phyloP scores from a whole-genome alignment of 2,888 invertebrate genomes.

The Acanthosoma haemorrhoidale region DNA sequence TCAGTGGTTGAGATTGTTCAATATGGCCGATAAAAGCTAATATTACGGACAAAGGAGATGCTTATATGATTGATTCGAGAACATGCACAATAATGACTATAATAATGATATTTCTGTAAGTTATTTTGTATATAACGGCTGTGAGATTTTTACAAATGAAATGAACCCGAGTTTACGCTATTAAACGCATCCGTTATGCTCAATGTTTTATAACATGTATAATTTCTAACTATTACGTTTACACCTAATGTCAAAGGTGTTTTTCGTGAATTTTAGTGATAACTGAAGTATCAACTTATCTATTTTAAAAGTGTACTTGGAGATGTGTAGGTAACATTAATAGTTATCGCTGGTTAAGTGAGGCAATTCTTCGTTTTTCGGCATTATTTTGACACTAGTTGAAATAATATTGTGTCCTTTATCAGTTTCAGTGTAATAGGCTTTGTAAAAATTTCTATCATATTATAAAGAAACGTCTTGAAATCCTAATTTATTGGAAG shows the following conservation, averaged over 20 bases:
- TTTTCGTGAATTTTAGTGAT: too few relatives aligned
- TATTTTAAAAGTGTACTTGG: neutral
- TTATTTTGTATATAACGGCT: neutral
- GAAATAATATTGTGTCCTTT: too few relatives aligned
- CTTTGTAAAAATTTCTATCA: too few relatives aligned
- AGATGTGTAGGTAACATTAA: constrained; percentile 1
- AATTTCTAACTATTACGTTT: constrained; percentile 1
- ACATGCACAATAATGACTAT: constrained; percentile 21
- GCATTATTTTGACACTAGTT: too few relatives aligned
- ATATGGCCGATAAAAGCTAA: constrained; percentile 40
- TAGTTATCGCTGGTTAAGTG: too few relatives aligned
- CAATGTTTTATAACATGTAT: neutral
- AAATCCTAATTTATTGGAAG: too few relatives aligned
- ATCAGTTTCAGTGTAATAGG: too few relatives aligned
- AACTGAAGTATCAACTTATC: too few relatives aligned
- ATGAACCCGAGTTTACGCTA: neutral
- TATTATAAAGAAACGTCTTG: too few relatives aligned
- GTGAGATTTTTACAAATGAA: neutral
- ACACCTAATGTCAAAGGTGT: too few relatives aligned
- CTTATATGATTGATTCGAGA: constrained; percentile 32
- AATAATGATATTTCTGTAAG: constrained; percentile 25
- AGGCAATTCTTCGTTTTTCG: too few relatives aligned
- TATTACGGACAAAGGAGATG: constrained; percentile 39
- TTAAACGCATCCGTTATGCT: neutral
- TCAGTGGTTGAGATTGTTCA: constrained; percentile 32